These are phyloP conservation scores for Lanius collurio DNA, from an alignment of 2,113 vertebrate species.

Conservation along the genomic window DNA sequence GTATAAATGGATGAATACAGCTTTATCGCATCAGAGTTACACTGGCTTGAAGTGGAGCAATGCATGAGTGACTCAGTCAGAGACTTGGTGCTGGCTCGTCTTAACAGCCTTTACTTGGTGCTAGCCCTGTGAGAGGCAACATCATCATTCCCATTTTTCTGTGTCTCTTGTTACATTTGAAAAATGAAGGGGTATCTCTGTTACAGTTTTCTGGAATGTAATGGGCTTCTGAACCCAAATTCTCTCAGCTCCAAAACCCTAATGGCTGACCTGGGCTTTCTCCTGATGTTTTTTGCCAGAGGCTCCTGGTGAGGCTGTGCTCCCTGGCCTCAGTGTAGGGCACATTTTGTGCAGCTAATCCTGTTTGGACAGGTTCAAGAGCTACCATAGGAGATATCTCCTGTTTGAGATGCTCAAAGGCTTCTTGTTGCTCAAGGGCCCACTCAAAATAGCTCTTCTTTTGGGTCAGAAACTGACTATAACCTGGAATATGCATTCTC, in stretches of 20 bases:
- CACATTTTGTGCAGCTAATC: neutral
- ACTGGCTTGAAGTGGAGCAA: neutral
- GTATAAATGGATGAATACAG: neutral
- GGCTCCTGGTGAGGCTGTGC: neutral
- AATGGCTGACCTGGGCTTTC: neutral
- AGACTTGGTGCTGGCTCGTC: fast-evolving
- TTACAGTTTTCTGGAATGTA: neutral
- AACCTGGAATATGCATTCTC: neutral
- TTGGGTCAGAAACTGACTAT: neutral
- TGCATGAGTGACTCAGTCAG: neutral
- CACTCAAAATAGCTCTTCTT: neutral
- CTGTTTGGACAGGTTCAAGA: neutral
- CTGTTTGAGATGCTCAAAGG: neutral
- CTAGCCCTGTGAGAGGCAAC: neutral
- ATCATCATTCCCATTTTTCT: neutral
- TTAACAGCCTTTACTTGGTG: neutral
- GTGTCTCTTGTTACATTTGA: neutral
- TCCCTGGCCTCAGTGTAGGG: neutral
- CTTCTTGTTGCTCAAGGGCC: neutral
- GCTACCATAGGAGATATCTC: fast-evolving
- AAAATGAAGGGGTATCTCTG: neutral
- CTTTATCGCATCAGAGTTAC: neutral
- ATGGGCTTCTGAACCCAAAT: neutral
- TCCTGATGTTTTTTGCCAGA: neutral
- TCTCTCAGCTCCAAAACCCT: neutral